A percentile compares a stretch with the other conserved stretches of the same genome.
Evolutionary conservation across 2,113 vertebrate species (phyloP).

Genomic region (Melanerpes aurifrons): DNA sequence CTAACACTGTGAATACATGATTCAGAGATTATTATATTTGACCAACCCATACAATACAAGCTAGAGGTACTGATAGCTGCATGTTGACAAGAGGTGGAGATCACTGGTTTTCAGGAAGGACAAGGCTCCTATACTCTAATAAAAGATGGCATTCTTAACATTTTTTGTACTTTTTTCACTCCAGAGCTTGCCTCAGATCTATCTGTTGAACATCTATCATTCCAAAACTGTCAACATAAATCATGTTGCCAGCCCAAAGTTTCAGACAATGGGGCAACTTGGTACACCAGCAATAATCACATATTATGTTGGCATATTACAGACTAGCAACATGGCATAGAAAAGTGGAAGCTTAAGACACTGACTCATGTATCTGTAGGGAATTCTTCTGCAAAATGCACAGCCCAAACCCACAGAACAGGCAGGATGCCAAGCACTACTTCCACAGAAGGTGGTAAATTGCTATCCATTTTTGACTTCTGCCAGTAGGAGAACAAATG

Average conservation of each 20-base stretch:
- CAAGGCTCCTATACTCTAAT: background rate
- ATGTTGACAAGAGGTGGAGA: background rate
- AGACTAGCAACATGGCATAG: background rate
- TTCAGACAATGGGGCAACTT: background rate
- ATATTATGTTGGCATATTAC: background rate
- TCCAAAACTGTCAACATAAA: background rate
- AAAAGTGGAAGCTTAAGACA: background rate
- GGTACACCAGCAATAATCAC: background rate
- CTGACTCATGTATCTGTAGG: background rate
- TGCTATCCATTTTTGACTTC: background rate
- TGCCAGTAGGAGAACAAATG: background rate
- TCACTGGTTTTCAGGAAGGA: background rate
- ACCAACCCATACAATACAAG: background rate
- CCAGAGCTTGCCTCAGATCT: background rate
- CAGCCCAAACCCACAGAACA: background rate
- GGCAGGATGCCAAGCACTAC: background rate
- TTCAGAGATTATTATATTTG: background rate
- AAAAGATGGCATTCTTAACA: background rate
- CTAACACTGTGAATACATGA: background rate
- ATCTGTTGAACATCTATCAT: background rate
- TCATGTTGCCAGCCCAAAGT: background rate
- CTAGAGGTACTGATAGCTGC: background rate
- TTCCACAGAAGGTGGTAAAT: background rate
- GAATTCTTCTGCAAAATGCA: background rate
- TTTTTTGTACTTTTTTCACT: background rate